Conservation (phyloP, 1,140 invertebrate genomes). For the Diabrotica undecimpunctata region DNA sequence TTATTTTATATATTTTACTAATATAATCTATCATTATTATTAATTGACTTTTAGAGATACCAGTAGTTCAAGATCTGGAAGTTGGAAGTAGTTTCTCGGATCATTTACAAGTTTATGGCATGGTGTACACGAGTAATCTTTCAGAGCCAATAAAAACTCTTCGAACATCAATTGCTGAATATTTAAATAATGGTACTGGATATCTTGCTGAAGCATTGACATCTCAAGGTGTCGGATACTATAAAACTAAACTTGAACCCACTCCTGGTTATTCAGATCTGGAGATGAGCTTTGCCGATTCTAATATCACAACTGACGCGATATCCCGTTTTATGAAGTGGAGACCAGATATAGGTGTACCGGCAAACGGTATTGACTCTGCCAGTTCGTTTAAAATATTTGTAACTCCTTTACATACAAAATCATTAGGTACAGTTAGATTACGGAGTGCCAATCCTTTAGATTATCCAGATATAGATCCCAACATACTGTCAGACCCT, state of each 20-base stretch:
- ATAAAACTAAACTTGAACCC: constrained; percentile 35
- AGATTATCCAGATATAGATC: constrained; percentile 63
- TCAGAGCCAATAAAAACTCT: background rate
- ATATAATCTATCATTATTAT: background rate
- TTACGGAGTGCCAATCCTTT: constrained; percentile 55
- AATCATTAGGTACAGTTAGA: constrained; percentile 44
- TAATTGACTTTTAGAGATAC: constrained; percentile 7
- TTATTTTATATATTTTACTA: too few relatives aligned
- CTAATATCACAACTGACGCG: background rate
- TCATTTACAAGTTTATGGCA: constrained; percentile 56
- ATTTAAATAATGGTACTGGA: constrained; percentile 55
- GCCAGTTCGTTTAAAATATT: constrained; percentile 58
- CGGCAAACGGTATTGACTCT: constrained; percentile 18
- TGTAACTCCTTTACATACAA: constrained; percentile 60
- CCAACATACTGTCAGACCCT: constrained; percentile 51
- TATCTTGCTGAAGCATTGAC: constrained; percentile 47
- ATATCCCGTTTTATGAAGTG: background rate
- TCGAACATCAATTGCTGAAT: background rate
- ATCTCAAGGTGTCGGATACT: constrained; percentile 35
- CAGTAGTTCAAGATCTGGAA: constrained; percentile 45
- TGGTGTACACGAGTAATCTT: constrained; percentile 5
- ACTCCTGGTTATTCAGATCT: constrained; percentile 52
- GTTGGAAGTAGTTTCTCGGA: constrained; percentile 72
- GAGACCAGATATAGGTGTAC: background rate
- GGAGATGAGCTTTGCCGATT: constrained; percentile 45